Evolutionary conservation across 2,888 invertebrate species (phyloP).

Genomic region (Melanchra persicariae): DNA sequence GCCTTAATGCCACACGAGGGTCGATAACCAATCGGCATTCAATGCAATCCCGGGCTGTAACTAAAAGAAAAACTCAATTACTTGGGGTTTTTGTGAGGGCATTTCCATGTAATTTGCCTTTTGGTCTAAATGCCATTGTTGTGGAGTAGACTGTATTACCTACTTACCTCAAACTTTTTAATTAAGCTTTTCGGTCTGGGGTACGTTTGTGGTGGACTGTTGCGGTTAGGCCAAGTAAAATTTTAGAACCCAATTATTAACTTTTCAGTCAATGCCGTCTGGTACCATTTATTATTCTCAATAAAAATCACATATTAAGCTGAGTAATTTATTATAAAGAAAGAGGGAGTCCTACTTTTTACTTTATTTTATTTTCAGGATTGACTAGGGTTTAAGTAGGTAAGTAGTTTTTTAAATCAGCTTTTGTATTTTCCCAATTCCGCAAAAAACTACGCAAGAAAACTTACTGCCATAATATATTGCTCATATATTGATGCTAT

Average conservation of each 20-base stretch:
- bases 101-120: conserved; percentile 29
- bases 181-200: neutral
- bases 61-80: conserved; percentile 36
- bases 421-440: neutral
- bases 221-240: neutral
- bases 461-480: conserved; percentile 29
- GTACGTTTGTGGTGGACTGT: neutral
- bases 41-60: conserved; percentile 31
- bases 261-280: neutral
- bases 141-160: neutral
- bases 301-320: neutral
- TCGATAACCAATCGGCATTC: conserved; percentile 38
- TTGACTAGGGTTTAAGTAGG: too few species aligned
- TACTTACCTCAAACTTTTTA: conserved; percentile 20
- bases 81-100: conserved; percentile 23
- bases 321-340: neutral
- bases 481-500: conserved; percentile 38
- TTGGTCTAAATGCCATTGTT: conserved; percentile 15
- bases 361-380: neutral
- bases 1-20: conserved; percentile 12
- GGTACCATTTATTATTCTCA: neutral
- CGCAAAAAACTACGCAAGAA: conserved; percentile 26
- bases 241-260: neutral
- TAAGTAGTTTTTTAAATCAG: too few species aligned
- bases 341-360: neutral